These are phyloP conservation scores for Frankliniella intonsa DNA, from an alignment of 2,888 invertebrate species.

Conservation along the genomic window DNA sequence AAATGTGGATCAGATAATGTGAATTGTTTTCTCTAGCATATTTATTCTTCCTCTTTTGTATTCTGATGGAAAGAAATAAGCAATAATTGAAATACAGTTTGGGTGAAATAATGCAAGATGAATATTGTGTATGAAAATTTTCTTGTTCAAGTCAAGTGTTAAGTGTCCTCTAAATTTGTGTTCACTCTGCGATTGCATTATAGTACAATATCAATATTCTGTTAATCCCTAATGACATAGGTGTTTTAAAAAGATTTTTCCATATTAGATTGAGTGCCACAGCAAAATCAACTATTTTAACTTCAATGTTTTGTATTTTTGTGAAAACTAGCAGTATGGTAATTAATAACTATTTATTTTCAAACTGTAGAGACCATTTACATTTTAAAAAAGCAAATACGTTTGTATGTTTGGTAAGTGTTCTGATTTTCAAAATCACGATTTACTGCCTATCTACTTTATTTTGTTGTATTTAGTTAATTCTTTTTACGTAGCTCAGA, in stretches of 20 bases:
- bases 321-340: background rate
- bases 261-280: background rate
- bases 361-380: background rate
- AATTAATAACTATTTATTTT: background rate
- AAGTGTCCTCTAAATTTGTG: background rate
- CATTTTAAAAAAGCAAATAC: background rate
- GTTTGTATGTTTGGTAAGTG: background rate
- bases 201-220: background rate
- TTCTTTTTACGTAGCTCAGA: background rate
- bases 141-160: background rate
- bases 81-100: background rate
- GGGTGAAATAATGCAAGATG: background rate
- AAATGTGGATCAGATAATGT: background rate
- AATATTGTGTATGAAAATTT: background rate
- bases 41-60: background rate
- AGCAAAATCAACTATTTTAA: background rate
- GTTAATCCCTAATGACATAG: background rate
- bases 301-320: constrained; percentile 19
- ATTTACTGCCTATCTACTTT: background rate
- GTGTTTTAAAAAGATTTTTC: background rate
- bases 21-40: background rate
- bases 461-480: background rate
- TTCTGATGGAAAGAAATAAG: background rate
- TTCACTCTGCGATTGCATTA: background rate
- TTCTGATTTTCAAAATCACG: background rate